A percentile compares a stretch with the other conserved stretches of the same genome.
phyloP scores from a whole-genome alignment of 2,113 vertebrate species.

The Enhydra lutris region DNA sequence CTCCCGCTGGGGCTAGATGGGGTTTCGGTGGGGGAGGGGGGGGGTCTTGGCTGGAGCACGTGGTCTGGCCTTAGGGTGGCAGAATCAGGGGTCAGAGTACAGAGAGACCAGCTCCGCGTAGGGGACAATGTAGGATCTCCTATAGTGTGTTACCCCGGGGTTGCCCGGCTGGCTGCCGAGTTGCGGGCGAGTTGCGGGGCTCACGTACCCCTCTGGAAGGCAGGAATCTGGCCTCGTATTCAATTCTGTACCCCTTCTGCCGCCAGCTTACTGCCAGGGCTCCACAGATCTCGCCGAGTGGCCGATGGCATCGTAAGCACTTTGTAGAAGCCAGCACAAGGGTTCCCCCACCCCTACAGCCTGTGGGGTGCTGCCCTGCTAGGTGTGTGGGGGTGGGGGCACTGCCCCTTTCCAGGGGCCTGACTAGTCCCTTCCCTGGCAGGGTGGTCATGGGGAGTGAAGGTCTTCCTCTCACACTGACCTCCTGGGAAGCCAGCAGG shows the following conservation, averaged over 20 bases:
- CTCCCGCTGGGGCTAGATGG: not conserved
- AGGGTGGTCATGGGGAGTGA: not conserved
- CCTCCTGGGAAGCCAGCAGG: not conserved
- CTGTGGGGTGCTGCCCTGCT: not conserved
- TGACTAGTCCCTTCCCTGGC: not conserved
- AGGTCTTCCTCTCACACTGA: not conserved
- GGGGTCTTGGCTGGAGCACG: not conserved
- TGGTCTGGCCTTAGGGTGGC: not conserved
- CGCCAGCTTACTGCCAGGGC: not conserved
- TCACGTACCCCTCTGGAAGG: not conserved
- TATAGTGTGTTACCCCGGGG: not conserved
- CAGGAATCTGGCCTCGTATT: not conserved
- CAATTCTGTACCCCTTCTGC: not conserved
- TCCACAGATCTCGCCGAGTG: not conserved
- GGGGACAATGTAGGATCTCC: not conserved
- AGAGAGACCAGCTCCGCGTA: not conserved
- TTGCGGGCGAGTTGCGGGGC: not conserved
- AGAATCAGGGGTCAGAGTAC: not conserved
- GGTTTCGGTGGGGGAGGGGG: rapidly evolving
- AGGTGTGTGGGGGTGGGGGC: not conserved
- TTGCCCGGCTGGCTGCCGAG: not conserved
- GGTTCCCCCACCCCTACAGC: not conserved
- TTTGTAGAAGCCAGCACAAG: not conserved
- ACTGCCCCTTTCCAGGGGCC: not conserved
- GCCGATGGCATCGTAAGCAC: not conserved